phyloP scores from a whole-genome alignment of 2,888 invertebrate genomes.

The Beris morrisii region DNA sequence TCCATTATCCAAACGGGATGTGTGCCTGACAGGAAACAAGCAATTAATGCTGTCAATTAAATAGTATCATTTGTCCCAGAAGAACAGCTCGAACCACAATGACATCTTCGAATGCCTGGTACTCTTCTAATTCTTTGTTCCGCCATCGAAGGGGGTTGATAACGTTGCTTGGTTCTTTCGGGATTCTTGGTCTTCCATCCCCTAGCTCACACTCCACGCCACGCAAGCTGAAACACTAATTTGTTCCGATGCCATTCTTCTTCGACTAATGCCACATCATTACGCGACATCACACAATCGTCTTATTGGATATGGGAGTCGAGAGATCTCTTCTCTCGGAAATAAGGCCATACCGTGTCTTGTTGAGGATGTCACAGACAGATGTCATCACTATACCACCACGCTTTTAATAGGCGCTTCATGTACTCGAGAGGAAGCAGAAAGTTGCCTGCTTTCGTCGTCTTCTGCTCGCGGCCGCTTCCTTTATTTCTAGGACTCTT shows the following conservation, averaged over 20 bases:
- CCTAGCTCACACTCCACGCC: not conserved
- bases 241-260: constrained; percentile 33
- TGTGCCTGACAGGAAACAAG: constrained; percentile 39
- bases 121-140: too few species aligned
- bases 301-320: constrained; percentile 24
- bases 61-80: constrained; percentile 35
- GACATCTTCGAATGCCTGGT: not conserved
- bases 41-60: constrained; percentile 40
- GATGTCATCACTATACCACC: constrained; percentile 35
- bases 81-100: constrained; percentile 16
- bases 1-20: constrained; percentile 33
- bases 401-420: constrained; percentile 19
- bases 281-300: constrained; percentile 32
- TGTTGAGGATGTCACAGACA: constrained; percentile 29
- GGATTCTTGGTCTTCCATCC: constrained; percentile 4
- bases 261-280: constrained; percentile 37
- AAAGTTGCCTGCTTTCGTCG: not conserved
- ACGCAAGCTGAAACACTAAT: constrained; percentile 32
- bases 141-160: not conserved
- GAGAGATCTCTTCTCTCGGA: constrained; percentile 13
- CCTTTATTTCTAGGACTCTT: too few species aligned
- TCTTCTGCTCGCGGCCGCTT: too few species aligned
- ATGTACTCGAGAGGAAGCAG: not conserved
- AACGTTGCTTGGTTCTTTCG: not conserved
- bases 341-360: constrained; percentile 8